Percentiles rank a stretch among this genome's conserved stretches.
These are phyloP conservation scores for Staurois parvus DNA, from an alignment of 2,797 vertebrate species.

Conservation along the genomic window DNA sequence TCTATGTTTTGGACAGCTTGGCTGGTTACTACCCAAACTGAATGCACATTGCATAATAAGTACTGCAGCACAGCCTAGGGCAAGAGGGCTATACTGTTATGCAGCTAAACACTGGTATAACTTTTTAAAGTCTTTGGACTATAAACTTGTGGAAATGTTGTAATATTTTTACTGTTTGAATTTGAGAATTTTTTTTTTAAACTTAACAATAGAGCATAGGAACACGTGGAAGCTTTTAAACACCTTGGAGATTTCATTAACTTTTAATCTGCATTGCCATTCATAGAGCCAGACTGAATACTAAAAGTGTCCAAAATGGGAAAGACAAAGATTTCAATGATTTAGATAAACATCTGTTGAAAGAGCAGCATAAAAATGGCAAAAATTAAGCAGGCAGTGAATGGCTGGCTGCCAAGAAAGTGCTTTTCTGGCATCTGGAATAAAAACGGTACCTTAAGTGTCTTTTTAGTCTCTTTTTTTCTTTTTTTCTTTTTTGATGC, in stretches of 20 bases:
- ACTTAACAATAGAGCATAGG: neutral
- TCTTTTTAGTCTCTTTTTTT: neutral
- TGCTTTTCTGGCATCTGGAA: neutral
- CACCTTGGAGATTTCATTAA: slow-evolving; percentile 72
- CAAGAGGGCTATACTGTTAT: neutral
- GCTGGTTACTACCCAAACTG: neutral
- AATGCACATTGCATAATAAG: neutral
- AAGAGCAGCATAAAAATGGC: slow-evolving; percentile 66
- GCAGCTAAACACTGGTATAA: neutral
- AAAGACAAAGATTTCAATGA: slow-evolving; percentile 74
- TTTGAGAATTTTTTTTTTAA: neutral
- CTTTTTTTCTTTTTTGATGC: slow-evolving; percentile 12
- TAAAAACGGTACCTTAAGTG: slow-evolving; percentile 36
- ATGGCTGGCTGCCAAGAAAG: slow-evolving; percentile 66
- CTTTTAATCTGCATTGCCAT: slow-evolving; percentile 74
- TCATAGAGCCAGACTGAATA: slow-evolving; percentile 69
- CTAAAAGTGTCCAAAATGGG: slow-evolving; percentile 70
- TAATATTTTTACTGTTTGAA: neutral
- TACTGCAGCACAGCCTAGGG: neutral
- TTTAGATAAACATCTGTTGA: slow-evolving; percentile 77
- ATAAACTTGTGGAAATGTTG: slow-evolving; percentile 42
- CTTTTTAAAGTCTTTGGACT: neutral
- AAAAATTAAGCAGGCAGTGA: slow-evolving; percentile 62
- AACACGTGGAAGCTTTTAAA: slow-evolving; percentile 40
- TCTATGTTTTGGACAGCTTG: neutral